These are phyloP conservation scores for Myotis findleyi DNA, from an alignment of 2,797 vertebrate genomes.

Conservation along the genomic window DNA sequence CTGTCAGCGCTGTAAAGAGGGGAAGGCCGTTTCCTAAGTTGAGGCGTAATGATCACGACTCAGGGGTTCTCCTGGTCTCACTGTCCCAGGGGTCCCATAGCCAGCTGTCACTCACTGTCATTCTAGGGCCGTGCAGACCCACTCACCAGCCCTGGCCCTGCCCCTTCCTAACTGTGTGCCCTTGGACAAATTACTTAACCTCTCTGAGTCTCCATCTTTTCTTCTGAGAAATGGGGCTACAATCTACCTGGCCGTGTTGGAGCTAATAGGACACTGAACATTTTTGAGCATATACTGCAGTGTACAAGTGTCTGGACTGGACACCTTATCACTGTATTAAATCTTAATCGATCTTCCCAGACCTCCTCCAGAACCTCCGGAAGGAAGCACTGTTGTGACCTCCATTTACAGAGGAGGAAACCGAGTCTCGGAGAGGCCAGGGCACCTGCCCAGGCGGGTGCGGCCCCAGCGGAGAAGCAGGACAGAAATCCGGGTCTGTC, in stretches of 20 bases:
- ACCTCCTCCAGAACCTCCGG: background rate
- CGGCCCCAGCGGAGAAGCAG: background rate
- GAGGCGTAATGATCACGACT: background rate
- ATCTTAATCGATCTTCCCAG: background rate
- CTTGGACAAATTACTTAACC: background rate
- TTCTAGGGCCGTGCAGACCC: background rate
- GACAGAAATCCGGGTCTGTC: accelerated
- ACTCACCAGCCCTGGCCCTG: background rate
- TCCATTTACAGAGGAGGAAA: background rate
- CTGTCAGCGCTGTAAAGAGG: background rate
- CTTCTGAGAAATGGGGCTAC: background rate
- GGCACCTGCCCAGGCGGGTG: background rate
- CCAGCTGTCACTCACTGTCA: background rate
- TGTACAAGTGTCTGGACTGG: accelerated
- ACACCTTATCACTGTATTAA: too few species aligned
- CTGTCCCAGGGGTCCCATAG: accelerated
- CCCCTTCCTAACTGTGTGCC: background rate
- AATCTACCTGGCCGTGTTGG: background rate
- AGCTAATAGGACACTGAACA: too few species aligned
- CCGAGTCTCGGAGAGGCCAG: background rate
- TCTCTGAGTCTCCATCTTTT: background rate
- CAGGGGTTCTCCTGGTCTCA: background rate
- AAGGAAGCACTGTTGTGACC: background rate
- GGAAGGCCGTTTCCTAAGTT: background rate
- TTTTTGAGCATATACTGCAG: background rate